phyloP scores from a whole-genome alignment of 2,797 vertebrate species.

The Peromyscus aztecus region DNA sequence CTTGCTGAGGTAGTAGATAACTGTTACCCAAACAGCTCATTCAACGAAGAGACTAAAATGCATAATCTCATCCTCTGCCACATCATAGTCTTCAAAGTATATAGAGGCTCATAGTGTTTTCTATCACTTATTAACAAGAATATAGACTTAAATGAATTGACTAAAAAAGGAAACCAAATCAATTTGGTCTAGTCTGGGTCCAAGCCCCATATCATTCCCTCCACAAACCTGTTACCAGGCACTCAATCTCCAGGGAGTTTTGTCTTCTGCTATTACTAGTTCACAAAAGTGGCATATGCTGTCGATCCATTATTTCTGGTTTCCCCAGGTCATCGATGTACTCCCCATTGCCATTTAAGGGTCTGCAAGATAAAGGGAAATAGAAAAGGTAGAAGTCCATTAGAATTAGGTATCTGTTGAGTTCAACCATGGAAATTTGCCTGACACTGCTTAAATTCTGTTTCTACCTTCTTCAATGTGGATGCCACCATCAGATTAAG shows the following conservation, averaged over 20 bases:
- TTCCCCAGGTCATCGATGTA: too few species aligned
- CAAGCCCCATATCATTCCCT: too few species aligned
- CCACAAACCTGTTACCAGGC: not conserved
- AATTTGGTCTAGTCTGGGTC: not conserved
- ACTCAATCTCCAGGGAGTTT: not conserved
- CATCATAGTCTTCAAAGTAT: not conserved
- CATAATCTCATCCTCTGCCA: not conserved
- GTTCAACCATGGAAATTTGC: not conserved
- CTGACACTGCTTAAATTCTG: not conserved
- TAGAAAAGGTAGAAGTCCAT: not conserved
- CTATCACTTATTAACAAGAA: not conserved
- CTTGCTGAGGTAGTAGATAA: not conserved
- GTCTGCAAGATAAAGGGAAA: not conserved
- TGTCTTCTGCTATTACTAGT: too few species aligned
- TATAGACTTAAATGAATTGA: not conserved
- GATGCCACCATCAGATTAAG: slow-evolving; percentile 61
- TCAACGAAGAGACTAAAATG: not conserved
- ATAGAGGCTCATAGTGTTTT: not conserved
- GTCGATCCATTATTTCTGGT: accelerated
- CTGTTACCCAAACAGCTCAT: not conserved
- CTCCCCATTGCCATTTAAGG: not conserved
- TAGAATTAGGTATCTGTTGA: not conserved
- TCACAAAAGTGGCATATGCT: accelerated
- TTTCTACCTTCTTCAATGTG: not conserved
- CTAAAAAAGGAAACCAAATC: not conserved